phyloP scores from a whole-genome alignment of 2,797 vertebrate species.

The Euphonia xanthogaster region DNA sequence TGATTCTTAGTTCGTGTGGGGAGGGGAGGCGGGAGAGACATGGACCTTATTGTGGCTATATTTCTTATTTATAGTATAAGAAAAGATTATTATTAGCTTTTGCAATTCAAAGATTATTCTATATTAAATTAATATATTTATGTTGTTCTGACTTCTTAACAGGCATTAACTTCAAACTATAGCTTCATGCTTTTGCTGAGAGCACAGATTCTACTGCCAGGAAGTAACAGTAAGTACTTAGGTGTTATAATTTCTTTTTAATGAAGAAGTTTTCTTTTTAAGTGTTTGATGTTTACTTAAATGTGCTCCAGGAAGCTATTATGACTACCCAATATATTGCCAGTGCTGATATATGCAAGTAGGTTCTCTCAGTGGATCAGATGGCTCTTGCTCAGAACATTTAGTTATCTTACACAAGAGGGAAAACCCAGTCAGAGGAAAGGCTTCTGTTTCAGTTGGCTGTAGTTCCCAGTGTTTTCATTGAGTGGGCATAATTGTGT shows the following conservation, averaged over 20 bases:
- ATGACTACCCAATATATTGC: not conserved
- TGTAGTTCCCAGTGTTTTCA: not conserved
- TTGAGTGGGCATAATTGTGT: not conserved
- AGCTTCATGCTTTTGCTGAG: slow-evolving; percentile 11
- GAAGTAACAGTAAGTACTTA: slow-evolving; percentile 71
- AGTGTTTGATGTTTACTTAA: not conserved
- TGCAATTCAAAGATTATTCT: slow-evolving; percentile 31
- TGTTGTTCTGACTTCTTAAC: slow-evolving; percentile 65
- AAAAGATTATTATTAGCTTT: slow-evolving; percentile 34
- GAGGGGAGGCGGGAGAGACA: rapidly evolving
- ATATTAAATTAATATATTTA: slow-evolving; percentile 61
- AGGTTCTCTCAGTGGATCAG: not conserved
- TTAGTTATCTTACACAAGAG: not conserved
- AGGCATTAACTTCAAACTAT: slow-evolving; percentile 53
- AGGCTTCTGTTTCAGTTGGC: not conserved
- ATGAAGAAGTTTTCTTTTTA: not conserved
- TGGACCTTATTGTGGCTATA: not conserved
- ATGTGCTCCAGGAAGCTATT: not conserved
- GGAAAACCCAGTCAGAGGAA: not conserved
- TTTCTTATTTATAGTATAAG: slow-evolving; percentile 45
- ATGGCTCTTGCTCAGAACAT: not conserved
- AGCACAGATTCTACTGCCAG: slow-evolving; percentile 14
- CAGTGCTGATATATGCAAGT: not conserved
- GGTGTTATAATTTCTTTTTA: not conserved
- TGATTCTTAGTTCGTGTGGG: slow-evolving; percentile 28